These are phyloP conservation scores for Protaetia brevitarsis DNA, from an alignment of 1,140 invertebrate genomes.

Conservation along the genomic window DNA sequence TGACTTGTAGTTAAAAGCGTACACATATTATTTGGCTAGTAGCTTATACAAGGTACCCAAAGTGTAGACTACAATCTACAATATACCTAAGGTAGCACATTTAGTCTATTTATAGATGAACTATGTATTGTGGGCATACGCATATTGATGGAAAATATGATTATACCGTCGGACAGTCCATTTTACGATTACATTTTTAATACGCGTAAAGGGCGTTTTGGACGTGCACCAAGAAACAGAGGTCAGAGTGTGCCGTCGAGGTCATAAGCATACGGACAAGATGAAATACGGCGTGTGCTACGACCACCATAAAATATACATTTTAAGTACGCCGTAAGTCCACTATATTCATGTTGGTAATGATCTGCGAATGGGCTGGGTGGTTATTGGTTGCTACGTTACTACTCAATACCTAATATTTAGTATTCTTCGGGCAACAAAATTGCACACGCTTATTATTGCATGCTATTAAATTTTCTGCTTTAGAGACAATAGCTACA, in stretches of 20 bases:
- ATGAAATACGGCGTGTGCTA: constrained; percentile 25
- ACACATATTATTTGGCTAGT: no score
- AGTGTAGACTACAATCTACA: no score
- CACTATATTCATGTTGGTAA: constrained; percentile 18
- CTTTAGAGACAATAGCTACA: no score
- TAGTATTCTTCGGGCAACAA: not conserved
- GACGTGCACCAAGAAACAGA: constrained; percentile 1
- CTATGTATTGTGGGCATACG: no score
- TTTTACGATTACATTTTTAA: constrained; percentile 8
- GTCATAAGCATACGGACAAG: constrained; percentile 17
- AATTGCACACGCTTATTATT: constrained; percentile 3
- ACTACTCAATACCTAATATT: constrained; percentile 12
- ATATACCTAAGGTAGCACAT: no score
- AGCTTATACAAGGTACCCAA: no score
- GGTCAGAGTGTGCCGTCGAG: constrained; percentile 18
- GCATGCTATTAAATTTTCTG: no score
- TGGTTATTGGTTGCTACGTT: not conserved
- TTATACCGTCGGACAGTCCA: not conserved
- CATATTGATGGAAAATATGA: not conserved
- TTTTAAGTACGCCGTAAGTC: constrained; percentile 8
- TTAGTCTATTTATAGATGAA: no score
- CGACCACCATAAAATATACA: constrained; percentile 24
- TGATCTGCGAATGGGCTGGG: constrained; percentile 7
- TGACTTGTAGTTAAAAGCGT: no score
- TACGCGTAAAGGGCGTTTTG: constrained; percentile 4